phyloP scores from a whole-genome alignment of 2,888 invertebrate genomes.

The Papilio protenor region DNA sequence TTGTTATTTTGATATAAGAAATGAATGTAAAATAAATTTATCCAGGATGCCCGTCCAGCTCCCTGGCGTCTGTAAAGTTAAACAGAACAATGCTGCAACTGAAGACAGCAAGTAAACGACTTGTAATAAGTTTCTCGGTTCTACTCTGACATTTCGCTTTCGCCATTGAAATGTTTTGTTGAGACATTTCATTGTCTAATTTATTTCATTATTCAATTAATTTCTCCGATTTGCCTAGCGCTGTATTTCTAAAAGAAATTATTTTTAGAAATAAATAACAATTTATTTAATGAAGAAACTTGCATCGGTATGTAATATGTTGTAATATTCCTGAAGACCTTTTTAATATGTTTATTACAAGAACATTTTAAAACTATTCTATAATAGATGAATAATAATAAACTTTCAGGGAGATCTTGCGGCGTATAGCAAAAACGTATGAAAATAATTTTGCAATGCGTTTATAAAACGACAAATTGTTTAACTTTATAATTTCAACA shows the following conservation, averaged over 20 bases:
- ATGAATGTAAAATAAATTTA: slow-evolving; percentile 15
- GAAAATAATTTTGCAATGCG: background rate
- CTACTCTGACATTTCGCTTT: slow-evolving; percentile 17
- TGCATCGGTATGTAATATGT: background rate
- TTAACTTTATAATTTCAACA: no score
- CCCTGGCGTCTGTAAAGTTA: slow-evolving; percentile 17
- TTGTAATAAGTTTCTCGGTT: slow-evolving; percentile 12
- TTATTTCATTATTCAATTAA: background rate
- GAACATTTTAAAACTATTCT: background rate
- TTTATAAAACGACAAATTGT: background rate
- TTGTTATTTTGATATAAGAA: background rate
- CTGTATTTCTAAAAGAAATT: no score
- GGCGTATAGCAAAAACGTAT: background rate
- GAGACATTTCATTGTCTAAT: background rate
- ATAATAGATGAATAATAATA: background rate
- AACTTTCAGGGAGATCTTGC: background rate
- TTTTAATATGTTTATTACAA: background rate
- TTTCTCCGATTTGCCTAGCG: background rate
- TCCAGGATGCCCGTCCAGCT: background rate
- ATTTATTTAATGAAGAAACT: background rate
- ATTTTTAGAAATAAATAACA: no score
- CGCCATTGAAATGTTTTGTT: slow-evolving; percentile 8
- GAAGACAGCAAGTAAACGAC: slow-evolving; percentile 20
- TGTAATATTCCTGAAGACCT: background rate
- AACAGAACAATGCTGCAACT: slow-evolving; percentile 25